A percentile compares a stretch with the other conserved stretches of the same genome.
These are phyloP conservation scores for Pammene fasciana DNA, from an alignment of 2,888 invertebrate species.

Conservation along the genomic window DNA sequence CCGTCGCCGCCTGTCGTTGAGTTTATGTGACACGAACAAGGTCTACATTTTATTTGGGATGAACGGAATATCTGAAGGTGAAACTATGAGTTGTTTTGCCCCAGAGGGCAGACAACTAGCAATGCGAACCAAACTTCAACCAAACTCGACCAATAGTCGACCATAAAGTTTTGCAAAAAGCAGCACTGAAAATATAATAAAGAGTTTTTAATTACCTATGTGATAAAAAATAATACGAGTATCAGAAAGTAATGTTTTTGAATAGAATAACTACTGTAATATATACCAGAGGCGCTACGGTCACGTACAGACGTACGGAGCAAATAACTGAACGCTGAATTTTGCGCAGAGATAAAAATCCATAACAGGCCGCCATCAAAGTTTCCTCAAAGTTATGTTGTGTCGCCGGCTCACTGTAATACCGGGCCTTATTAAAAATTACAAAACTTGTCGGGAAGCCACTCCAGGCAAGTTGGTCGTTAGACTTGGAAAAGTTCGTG, in stretches of 20 bases:
- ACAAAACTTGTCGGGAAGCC: constrained; percentile 57
- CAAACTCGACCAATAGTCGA: background rate
- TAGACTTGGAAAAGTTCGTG: constrained; percentile 52
- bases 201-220: no score
- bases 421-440: constrained; percentile 67
- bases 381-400: constrained; percentile 42
- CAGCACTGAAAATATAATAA: no score
- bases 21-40: constrained; percentile 17
- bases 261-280: no score
- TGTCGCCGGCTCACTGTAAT: constrained; percentile 55
- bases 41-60: constrained; percentile 26
- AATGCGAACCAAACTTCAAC: background rate
- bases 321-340: background rate
- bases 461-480: constrained; percentile 56
- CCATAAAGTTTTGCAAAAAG: no score
- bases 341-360: constrained; percentile 14
- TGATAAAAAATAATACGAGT: no score
- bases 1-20: constrained; percentile 7
- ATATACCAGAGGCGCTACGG: no score
- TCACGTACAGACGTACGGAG: no score
- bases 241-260: no score
- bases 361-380: constrained; percentile 17
- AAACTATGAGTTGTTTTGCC: background rate
- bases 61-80: background rate
- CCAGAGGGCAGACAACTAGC: background rate